phyloP scores from a whole-genome alignment of 2,888 invertebrate species.

The Dysmachus trigonus region DNA sequence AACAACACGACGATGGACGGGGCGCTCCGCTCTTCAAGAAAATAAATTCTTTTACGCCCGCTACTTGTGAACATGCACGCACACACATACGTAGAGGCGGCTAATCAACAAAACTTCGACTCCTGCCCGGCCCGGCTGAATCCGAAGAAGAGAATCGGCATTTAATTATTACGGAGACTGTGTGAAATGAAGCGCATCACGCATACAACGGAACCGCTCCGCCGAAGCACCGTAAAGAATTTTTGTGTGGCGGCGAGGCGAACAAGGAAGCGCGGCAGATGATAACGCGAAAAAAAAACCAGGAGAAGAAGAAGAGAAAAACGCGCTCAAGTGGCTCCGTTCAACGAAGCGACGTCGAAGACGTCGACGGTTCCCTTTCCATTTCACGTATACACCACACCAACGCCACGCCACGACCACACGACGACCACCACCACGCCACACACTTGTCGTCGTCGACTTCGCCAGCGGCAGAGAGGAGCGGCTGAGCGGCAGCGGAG shows the following conservation, averaged over 20 bases:
- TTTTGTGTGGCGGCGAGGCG: neutral
- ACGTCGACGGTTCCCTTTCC: constrained; percentile 15
- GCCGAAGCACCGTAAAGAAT: constrained; percentile 36
- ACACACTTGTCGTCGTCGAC: constrained; percentile 42
- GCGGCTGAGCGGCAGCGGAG: neutral
- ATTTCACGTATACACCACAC: neutral
- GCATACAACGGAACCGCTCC: neutral
- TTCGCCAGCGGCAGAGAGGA: neutral
- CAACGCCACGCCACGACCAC: neutral
- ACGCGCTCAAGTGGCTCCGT: constrained; percentile 5
- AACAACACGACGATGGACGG: neutral
- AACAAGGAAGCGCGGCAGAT: constrained; percentile 45
- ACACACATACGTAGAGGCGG: neutral
- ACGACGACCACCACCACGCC: neutral
- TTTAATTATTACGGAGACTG: constrained; percentile 20
- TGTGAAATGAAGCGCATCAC: constrained; percentile 31
- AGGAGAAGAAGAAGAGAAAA: neutral
- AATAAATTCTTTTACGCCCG: constrained; percentile 19
- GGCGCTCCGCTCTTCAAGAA: neutral
- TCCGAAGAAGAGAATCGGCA: constrained; percentile 1
- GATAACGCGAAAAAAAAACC: constrained; percentile 16
- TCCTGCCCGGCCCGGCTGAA: neutral
- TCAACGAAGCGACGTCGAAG: neutral
- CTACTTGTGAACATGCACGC: neutral
- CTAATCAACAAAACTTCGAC: neutral